phyloP scores from a whole-genome alignment of 2,797 vertebrate species.

The Limosa lapponica region DNA sequence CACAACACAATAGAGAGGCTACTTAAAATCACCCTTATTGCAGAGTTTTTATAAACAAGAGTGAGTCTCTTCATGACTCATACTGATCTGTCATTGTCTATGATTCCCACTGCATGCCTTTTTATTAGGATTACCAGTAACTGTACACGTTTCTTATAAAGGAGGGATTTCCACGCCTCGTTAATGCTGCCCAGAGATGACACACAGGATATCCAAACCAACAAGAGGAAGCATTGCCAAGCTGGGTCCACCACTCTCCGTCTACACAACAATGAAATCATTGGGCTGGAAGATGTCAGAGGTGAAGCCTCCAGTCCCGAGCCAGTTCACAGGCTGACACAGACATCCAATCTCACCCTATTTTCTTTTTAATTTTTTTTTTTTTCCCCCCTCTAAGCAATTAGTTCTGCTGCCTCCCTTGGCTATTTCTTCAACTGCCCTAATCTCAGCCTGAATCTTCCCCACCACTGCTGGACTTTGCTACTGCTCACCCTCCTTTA shows the following conservation, averaged over 20 bases:
- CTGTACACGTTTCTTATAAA: background rate
- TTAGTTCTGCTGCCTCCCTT: background rate
- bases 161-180: constrained; percentile 14
- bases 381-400: background rate
- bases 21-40: background rate
- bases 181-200: constrained; percentile 35
- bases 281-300: background rate
- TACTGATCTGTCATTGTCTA: background rate
- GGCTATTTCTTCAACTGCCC: background rate
- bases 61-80: constrained; percentile 57
- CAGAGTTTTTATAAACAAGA: background rate
- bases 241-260: background rate
- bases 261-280: background rate
- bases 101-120: constrained; percentile 4
- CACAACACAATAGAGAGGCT: background rate
- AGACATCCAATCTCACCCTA: background rate
- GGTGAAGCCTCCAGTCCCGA: background rate
- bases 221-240: background rate
- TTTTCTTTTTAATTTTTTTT: background rate
- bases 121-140: constrained; percentile 47
- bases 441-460: background rate
- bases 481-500: background rate
- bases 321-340: background rate
- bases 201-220: constrained; percentile 49
- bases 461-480: background rate